A percentile compares a stretch with the other conserved stretches of the same genome.
These are phyloP conservation scores for Cryptomyrus ogoouensis DNA, from an alignment of 2,113 vertebrate genomes.

Conservation along the genomic window DNA sequence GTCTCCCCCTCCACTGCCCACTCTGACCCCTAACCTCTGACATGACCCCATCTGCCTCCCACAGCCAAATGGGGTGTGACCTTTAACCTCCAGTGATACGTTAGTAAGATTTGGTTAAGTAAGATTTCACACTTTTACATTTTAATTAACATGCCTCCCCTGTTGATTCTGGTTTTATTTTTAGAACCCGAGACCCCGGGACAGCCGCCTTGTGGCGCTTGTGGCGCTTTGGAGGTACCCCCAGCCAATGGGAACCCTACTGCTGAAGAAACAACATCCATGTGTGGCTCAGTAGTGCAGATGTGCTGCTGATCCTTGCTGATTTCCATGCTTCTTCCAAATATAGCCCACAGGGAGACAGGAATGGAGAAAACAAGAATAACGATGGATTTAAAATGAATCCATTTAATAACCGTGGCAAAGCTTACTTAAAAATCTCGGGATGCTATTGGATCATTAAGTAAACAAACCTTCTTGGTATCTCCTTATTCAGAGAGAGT, in stretches of 20 bases:
- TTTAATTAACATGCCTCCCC: not conserved
- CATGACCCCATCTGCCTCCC: not conserved
- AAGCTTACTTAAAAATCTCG: slow-evolving; percentile 41
- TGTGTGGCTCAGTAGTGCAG: slow-evolving; percentile 31
- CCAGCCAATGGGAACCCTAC: not conserved
- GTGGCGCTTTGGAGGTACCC: not conserved
- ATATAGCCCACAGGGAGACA: slow-evolving; percentile 21
- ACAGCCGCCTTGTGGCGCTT: not conserved
- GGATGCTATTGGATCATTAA: slow-evolving; percentile 38
- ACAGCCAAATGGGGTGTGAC: not conserved
- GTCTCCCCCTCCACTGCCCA: not conserved
- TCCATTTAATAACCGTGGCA: slow-evolving; percentile 37
- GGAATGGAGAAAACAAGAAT: slow-evolving; percentile 31
- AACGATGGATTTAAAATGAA: slow-evolving; percentile 48
- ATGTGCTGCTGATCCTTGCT: slow-evolving; percentile 39
- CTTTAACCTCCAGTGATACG: not conserved
- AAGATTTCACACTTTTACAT: not conserved
- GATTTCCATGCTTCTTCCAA: slow-evolving; percentile 38
- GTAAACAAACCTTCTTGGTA: slow-evolving; percentile 33
- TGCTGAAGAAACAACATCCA: not conserved
- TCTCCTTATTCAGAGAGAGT: slow-evolving; percentile 9
- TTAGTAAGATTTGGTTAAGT: not conserved
- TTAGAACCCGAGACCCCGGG: not conserved
- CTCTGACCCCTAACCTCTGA: not conserved
- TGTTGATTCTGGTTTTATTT: not conserved